Conservation (phyloP, 2,888 invertebrate species). For the Aporophyla nigra region DNA sequence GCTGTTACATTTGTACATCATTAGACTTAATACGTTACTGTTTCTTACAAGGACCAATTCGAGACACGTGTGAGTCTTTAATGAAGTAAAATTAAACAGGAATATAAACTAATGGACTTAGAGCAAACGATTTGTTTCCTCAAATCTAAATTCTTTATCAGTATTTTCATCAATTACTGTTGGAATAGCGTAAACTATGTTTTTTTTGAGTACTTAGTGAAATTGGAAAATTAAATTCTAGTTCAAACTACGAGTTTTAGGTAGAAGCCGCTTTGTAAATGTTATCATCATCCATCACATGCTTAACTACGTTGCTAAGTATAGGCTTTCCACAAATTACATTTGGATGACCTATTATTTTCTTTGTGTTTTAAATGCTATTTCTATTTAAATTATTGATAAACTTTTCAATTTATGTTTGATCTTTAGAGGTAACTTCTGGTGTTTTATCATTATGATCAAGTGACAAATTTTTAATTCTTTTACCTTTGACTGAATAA, state of each 20-base stretch:
- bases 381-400: not conserved
- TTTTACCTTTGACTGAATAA: not conserved
- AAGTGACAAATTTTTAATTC: not conserved
- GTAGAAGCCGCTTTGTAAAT: not conserved
- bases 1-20: constrained; percentile 60
- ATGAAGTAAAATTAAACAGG: constrained; percentile 10
- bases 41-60: constrained; percentile 27
- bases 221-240: not conserved
- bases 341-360: constrained; percentile 7
- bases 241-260: not conserved
- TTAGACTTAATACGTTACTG: constrained; percentile 41
- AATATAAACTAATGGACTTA: not conserved
- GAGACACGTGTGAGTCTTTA: constrained; percentile 3
- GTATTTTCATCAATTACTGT: not conserved
- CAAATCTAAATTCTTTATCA: not conserved
- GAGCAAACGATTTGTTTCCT: not conserved
- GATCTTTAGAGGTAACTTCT: not conserved
- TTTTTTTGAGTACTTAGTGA: not conserved
- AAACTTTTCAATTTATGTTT: not conserved
- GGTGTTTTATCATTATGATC: not conserved
- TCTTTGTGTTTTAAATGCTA: constrained; percentile 1
- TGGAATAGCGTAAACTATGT: not conserved
- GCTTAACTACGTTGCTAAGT: constrained; percentile 6
- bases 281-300: constrained; percentile 4
- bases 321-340: constrained; percentile 16